Evolutionary conservation across 2,797 vertebrate species (phyloP).

Genomic region (Brachymystax lenok): DNA sequence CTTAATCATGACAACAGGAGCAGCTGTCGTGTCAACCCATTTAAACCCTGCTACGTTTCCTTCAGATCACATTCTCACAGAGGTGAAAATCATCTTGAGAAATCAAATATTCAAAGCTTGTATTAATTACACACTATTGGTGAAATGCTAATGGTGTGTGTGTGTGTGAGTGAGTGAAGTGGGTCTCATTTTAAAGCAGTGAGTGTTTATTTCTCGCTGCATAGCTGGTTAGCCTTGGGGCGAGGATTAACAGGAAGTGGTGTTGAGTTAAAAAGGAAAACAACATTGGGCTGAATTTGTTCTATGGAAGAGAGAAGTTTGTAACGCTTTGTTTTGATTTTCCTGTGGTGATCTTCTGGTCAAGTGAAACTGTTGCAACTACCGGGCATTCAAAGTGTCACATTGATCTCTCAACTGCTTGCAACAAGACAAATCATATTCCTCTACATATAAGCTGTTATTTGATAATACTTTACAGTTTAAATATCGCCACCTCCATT

Average conservation of each 20-base stretch:
- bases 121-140: conserved; percentile 7
- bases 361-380: too few relatives aligned
- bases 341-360: too few relatives aligned
- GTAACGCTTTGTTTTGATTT: too few relatives aligned
- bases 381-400: too few relatives aligned
- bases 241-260: background rate
- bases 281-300: background rate
- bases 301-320: background rate
- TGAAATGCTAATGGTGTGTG: background rate
- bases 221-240: background rate
- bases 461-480: background rate
- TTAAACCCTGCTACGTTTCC: background rate
- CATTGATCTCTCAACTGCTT: too few relatives aligned
- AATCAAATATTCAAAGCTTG: conserved; percentile 10
- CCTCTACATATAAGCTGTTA: background rate
- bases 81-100: background rate
- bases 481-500: background rate
- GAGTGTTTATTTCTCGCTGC: background rate
- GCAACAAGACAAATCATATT: background rate
- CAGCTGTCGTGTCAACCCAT: background rate
- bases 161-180: background rate
- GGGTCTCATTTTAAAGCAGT: background rate
- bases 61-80: background rate
- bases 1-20: background rate
- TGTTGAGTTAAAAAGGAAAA: background rate